Evolutionary conservation across 2,113 vertebrate genomes (phyloP), one percentile per base, ranked within the genome.

Genomic region (Tor tambroides): DNA sequence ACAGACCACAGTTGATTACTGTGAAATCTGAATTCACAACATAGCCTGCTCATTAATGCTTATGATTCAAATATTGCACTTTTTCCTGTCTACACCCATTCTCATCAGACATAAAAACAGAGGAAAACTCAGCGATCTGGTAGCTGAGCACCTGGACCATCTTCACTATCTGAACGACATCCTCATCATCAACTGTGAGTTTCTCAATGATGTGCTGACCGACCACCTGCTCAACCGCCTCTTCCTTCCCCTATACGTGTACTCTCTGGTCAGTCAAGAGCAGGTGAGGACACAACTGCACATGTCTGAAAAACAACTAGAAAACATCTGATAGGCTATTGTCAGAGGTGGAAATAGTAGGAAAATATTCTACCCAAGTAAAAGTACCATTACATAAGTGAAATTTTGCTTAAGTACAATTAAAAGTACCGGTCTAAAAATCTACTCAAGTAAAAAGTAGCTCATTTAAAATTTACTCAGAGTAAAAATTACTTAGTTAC

Each of bases 131-230:
- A 98, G 98, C 21, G 97, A 98, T 92, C 93, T 99, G 90, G 98
- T 99, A 21, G 98, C 98, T 0, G 98, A 99, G 91, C 98, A 99
- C 91, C 95, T 99, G 30, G 98, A 99, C 91, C 98, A 99, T 87
- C 95, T 99, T 35, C 98, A 99, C 93, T 99, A 99, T 89, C 96
- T 99, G 81, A 99, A 99, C 49, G 98, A 99, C 90, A 99, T 99
- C 88, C 96, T 99, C 67, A 99, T 97, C 89, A 99, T 99, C 92
- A 98, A 98, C 91, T 99, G 98, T 80, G 98, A 99, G 94, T 99
- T 99, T 91, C 96, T 99, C n/a, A 99, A 97, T 0, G 98, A 99
- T 0, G 98, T 99, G 38, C 92, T 99, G 90, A 99, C 98, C 0
- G 98, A 99, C 89, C 98, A 99, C 93, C 93, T 99, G 56, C 97